A percentile compares a stretch with the other conserved stretches of the same genome.
Conservation (phyloP, 2,797 vertebrate genomes). For the Danionella dracula region DNA sequence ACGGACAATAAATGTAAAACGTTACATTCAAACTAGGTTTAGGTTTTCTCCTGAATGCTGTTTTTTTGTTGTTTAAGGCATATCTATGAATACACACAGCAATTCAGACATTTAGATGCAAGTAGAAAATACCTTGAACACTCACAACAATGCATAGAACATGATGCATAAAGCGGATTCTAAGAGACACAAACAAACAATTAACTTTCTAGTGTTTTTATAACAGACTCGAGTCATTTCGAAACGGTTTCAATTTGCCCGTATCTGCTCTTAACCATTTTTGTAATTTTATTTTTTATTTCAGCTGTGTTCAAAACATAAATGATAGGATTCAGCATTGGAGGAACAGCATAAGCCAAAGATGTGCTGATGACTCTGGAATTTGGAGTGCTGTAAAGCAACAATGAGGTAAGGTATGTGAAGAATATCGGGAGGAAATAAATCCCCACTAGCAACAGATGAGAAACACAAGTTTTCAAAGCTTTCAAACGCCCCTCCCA, state of each 20-base stretch:
- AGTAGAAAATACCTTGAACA: too few relatives aligned
- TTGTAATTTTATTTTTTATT: not conserved
- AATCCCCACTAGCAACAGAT: conserved; percentile 29
- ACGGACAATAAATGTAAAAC: too few relatives aligned
- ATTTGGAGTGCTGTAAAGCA: not conserved
- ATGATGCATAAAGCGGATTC: too few relatives aligned
- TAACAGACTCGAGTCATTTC: too few relatives aligned
- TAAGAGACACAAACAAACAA: too few relatives aligned
- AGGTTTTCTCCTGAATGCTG: too few relatives aligned
- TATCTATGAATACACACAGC: too few relatives aligned
- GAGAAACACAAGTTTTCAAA: conserved; percentile 37
- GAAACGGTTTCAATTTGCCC: not conserved
- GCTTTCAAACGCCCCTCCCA: conserved; percentile 27
- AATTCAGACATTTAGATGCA: too few relatives aligned
- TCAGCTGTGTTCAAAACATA: conserved; percentile 4
- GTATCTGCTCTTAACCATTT: not conserved
- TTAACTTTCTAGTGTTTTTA: too few relatives aligned
- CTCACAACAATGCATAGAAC: too few relatives aligned
- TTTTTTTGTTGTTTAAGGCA: too few relatives aligned
- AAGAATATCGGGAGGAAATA: conserved; percentile 28
- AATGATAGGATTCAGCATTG: conserved; percentile 1
- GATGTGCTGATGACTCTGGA: not conserved
- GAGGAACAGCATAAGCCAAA: not conserved
- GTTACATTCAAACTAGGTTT: too few relatives aligned
- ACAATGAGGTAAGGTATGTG: not conserved